Evolutionary conservation across 2,797 vertebrate genomes (phyloP), one percentile per base, ranked within the genome.

Genomic region (Sebastes itinus): DNA sequence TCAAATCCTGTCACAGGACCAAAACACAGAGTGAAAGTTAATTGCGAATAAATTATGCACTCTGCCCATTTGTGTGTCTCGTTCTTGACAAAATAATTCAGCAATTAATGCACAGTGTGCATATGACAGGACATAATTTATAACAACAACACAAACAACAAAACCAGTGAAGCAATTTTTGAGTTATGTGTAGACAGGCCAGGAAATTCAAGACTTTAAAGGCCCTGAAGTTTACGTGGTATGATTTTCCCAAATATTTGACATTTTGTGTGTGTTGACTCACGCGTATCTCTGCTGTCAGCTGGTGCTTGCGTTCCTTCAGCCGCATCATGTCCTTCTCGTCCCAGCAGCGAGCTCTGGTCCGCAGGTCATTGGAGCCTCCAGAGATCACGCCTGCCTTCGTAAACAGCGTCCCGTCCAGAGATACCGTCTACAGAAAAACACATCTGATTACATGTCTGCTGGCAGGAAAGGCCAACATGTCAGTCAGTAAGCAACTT

Each of bases 321-420:
- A 99, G 93, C 60, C 78, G 89, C 59, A 54, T 94, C 0, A 99
- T 77, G n/a, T 96, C 96, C 84, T 97, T 98, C 30, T 98, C 97
- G 32, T 99, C 97, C 99, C 99, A 99, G 89, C 87, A 92, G 58
- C 91, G 96, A 77, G 98, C 98, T 94, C 97, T 99, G 84, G 79
- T 91, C 81, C 94, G 96, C 88, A 99, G 94, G 85, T 97, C 92
- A 84, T 94, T 96, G 74, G 97, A 97, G 22, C 99, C 99, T 89
- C 99, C 98, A 52, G 98, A 99, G 81, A 99, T 98, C 70, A 97
- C 95, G 13, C 99, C 99, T 12, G 98, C 99, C 88, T 97, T 98
- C 62, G 96, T 89, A 93, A 99, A 99, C 72, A 99, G 89, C 38
- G 98, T 99, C 84, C 99, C 99, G 70, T 99, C 98, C 87, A 98